phyloP scores from a whole-genome alignment of 2,888 invertebrate species.

The Dryomyza anilis region DNA sequence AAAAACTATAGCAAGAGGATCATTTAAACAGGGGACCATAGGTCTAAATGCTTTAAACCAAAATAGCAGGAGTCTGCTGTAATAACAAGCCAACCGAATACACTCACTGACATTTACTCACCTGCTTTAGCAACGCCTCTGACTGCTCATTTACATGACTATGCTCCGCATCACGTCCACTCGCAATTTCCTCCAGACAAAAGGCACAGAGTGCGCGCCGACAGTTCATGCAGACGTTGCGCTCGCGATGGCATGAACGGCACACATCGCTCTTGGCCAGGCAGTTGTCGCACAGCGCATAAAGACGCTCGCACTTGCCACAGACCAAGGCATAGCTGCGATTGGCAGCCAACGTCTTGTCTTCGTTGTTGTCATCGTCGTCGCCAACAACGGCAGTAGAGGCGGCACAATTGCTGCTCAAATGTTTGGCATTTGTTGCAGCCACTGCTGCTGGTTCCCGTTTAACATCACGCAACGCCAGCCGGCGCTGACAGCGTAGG shows the following conservation, averaged over 20 bases:
- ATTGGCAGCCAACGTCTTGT: conserved; percentile 23
- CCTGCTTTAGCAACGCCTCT: not conserved
- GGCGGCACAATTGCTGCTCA: not conserved
- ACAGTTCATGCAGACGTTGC: conserved; percentile 56
- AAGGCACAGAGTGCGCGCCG: conserved; percentile 52
- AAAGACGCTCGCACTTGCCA: conserved; percentile 52
- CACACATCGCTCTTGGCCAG: conserved; percentile 49
- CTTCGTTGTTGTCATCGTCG: conserved; percentile 23
- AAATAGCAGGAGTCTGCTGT: not conserved
- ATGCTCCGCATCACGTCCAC: conserved; percentile 45
- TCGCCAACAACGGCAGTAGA: not conserved
- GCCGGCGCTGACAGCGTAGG: conserved; percentile 50
- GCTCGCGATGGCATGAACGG: conserved; percentile 50
- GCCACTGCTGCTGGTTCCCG: not conserved
- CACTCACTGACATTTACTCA: not conserved
- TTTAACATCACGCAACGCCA: conserved; percentile 44
- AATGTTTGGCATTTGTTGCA: not conserved
- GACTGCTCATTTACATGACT: conserved; percentile 46
- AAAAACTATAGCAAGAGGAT: no score
- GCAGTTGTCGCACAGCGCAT: conserved; percentile 50
- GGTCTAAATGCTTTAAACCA: not conserved
- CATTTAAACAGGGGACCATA: no score
- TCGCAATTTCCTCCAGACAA: conserved; percentile 53
- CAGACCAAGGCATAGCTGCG: conserved; percentile 51
- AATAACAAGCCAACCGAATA: not conserved